Percentiles rank a stretch among this genome's conserved stretches.
These are phyloP conservation scores for Oikopleura dioica DNA, from an alignment of 23 tunicate species.

Conservation along the genomic window DNA sequence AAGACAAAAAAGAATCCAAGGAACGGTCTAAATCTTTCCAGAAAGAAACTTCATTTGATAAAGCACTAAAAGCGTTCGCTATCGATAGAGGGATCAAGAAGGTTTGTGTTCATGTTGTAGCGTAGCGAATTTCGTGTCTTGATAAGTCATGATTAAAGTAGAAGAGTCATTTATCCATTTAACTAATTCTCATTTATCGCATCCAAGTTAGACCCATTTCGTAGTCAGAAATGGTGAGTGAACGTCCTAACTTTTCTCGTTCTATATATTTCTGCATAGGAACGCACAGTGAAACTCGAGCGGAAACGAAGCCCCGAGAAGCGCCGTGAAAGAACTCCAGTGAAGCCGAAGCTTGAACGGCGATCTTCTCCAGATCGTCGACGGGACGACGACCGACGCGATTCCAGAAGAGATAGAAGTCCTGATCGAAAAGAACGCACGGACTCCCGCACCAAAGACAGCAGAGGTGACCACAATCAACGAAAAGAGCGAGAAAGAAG, in stretches of 20 bases:
- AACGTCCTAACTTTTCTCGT: neutral
- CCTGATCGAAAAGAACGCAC: neutral
- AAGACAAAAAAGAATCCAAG: neutral
- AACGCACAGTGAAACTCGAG: neutral
- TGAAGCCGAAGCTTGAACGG: neutral
- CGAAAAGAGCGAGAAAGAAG: neutral
- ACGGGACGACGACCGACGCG: neutral
- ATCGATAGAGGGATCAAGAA: no score
- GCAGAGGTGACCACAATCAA: neutral
- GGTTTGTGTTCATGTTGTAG: no score
- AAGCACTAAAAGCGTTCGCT: neutral
- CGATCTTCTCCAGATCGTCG: neutral
- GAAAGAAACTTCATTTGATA: neutral
- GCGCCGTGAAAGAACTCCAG: neutral
- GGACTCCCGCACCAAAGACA: neutral
- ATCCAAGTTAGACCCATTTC: neutral
- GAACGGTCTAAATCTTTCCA: neutral
- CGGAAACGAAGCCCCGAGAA: neutral
- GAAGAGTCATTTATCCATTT: no score
- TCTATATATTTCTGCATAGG: neutral
- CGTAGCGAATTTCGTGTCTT: no score
- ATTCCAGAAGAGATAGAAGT: neutral
- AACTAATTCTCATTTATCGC: no score
- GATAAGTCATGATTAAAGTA: no score
- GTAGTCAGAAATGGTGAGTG: neutral